Evolutionary conservation across 2,113 vertebrate species (phyloP).

Genomic region (Grallaria varia): DNA sequence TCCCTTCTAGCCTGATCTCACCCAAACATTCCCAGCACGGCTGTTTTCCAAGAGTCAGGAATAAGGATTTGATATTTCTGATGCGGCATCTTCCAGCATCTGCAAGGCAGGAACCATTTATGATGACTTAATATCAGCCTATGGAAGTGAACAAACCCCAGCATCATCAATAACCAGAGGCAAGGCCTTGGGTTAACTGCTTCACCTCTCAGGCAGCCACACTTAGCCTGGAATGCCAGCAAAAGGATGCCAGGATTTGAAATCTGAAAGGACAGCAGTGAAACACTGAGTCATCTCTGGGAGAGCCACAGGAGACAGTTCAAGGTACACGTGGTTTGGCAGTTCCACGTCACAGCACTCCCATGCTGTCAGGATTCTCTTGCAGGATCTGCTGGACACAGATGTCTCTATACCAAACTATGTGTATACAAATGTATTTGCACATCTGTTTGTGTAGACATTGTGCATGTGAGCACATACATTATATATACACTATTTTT

Average conservation of each 20-base stretch:
- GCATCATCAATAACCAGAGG: background rate
- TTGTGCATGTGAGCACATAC: accelerated
- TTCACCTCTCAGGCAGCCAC: background rate
- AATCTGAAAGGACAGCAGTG: background rate
- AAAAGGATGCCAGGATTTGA: background rate
- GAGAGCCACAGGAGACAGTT: background rate
- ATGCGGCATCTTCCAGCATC: background rate
- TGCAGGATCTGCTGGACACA: background rate
- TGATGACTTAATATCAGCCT: background rate
- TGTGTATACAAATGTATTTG: background rate
- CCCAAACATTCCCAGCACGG: background rate
- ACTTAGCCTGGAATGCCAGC: background rate
- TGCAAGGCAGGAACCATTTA: background rate
- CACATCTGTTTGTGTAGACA: background rate
- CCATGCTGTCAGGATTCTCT: background rate
- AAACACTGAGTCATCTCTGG: background rate
- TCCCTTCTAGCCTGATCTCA: background rate
- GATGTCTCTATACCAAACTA: background rate
- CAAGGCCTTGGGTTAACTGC: background rate
- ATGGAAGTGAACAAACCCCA: background rate
- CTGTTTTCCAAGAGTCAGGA: background rate
- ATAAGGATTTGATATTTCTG: background rate
- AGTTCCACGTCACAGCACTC: background rate
- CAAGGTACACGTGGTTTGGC: background rate
- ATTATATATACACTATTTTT: background rate